A percentile compares a stretch with the other conserved stretches of the same genome.
phyloP scores from a whole-genome alignment of 64 coral and sea anemone genomes.

The Pachyseris speciosa region DNA sequence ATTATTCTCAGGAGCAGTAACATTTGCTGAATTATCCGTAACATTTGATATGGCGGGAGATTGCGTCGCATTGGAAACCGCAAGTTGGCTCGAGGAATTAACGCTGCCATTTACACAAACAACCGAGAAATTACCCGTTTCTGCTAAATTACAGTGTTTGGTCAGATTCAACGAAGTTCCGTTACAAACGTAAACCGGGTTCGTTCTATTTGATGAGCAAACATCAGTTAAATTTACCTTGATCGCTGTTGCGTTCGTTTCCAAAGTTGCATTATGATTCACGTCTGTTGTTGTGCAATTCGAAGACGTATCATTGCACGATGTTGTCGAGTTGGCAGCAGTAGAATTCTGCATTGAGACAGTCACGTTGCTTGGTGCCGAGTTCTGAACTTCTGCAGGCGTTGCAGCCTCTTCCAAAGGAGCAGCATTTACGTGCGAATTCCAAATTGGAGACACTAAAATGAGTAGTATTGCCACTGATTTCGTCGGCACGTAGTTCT shows the following conservation, averaged over 20 bases:
- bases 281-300: neutral
- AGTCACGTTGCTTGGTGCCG: neutral
- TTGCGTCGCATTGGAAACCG: conserved; percentile 26
- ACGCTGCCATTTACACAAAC: conserved; percentile 41
- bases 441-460: neutral
- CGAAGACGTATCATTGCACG: conserved; percentile 50
- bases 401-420: neutral
- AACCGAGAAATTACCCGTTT: conserved; percentile 1
- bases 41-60: conserved; percentile 14
- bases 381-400: neutral
- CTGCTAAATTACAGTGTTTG: conserved; percentile 17
- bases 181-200: neutral
- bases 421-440: neutral
- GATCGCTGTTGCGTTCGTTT: neutral
- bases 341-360: conserved; percentile 14
- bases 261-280: neutral
- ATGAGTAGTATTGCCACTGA: neutral
- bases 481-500: neutral
- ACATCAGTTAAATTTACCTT: conserved; percentile 47
- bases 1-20: neutral
- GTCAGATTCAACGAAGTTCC: conserved; percentile 61
- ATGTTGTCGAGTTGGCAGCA: conserved; percentile 1
- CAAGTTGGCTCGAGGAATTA: neutral
- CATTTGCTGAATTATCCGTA: neutral
- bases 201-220: conserved; percentile 30